Percentiles rank a stretch among this genome's conserved stretches.
Conservation (phyloP, 2,113 vertebrate species). For the Platichthys flesus region DNA sequence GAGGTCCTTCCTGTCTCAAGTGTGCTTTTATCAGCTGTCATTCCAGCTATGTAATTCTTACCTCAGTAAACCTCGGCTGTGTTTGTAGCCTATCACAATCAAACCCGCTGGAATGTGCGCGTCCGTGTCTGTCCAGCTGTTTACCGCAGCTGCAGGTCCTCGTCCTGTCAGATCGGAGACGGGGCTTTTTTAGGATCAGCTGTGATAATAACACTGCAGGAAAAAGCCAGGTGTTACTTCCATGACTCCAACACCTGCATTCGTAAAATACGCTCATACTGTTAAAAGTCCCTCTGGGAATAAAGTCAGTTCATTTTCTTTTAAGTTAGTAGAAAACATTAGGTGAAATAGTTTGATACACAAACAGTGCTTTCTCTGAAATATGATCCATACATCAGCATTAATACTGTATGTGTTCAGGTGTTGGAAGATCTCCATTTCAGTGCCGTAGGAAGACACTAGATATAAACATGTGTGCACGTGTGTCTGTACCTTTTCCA, state of each 20-base stretch:
- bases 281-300: not conserved
- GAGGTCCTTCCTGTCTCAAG: not conserved
- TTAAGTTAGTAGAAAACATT: no score
- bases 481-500: not conserved
- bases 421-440: not conserved
- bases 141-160: not conserved
- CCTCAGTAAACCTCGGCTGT: not conserved
- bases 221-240: conserved; percentile 14
- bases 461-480: not conserved
- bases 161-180: not conserved
- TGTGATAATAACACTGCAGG: conserved; percentile 2
- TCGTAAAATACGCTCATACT: not conserved
- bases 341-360: no score
- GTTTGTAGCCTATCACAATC: not conserved
- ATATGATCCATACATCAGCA: no score
- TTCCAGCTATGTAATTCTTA: not conserved
- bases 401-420: no score
- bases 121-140: not conserved
- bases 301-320: no score
- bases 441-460: not conserved
- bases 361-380: no score
- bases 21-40: not conserved
- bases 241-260: conserved; percentile 7
- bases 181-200: not conserved
- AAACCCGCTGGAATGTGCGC: not conserved